Percentiles rank a stretch among this genome's conserved stretches.
phyloP scores from a whole-genome alignment of 35 echinoderm and acorn worm species.

The Diadema setosum region DNA sequence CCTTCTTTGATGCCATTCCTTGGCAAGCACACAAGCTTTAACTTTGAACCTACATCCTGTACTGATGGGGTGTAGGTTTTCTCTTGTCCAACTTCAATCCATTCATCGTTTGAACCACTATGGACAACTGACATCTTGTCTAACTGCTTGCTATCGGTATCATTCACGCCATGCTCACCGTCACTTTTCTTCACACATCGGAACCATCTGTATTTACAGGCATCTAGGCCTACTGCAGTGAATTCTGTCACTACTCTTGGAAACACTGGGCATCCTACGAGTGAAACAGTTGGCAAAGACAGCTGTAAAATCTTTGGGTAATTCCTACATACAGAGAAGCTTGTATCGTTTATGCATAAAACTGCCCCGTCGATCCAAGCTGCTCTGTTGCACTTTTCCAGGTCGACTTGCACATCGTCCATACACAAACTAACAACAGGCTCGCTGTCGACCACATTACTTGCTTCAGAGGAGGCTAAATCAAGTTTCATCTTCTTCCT shows the following conservation, averaged over 20 bases:
- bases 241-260: constrained; percentile 62
- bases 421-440: constrained; percentile 30
- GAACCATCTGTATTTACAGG: constrained; percentile 61
- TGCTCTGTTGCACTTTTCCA: constrained; percentile 21
- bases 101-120: too few species aligned
- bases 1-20: constrained; percentile 43
- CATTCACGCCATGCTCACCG: neutral
- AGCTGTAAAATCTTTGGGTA: constrained; percentile 43
- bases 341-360: constrained; percentile 41
- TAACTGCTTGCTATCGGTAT: neutral
- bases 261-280: constrained; percentile 71
- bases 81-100: constrained; percentile 42
- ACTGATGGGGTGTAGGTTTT: constrained; percentile 42
- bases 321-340: constrained; percentile 47
- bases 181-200: neutral
- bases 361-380: constrained; percentile 73
- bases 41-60: constrained; percentile 17
- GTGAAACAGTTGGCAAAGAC: constrained; percentile 40
- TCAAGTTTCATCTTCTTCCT: constrained; percentile 59
- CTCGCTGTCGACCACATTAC: neutral
- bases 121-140: neutral
- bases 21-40: constrained; percentile 54
- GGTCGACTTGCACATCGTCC: constrained; percentile 17
- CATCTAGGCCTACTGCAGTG: neutral
- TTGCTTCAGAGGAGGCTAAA: neutral